A percentile compares a stretch with the other conserved stretches of the same genome.
These are phyloP conservation scores for Coenobita brevimanus DNA, from an alignment of 1,140 invertebrate genomes.

Conservation along the genomic window DNA sequence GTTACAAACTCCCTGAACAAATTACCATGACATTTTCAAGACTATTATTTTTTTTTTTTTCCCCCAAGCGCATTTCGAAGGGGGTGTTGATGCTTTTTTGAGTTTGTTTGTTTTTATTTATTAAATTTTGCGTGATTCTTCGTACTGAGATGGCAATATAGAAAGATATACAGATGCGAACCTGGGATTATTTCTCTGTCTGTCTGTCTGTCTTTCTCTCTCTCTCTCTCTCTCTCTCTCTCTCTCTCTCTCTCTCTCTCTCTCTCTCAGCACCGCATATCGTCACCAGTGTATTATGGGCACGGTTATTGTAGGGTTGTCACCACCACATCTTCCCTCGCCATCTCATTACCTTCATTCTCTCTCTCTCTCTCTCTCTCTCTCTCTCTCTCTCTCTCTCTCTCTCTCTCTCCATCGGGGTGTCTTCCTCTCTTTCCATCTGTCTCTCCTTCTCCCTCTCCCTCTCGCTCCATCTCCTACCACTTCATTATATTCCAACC, in stretches of 20 bases:
- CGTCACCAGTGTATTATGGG: not conserved
- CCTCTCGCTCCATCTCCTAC: not conserved
- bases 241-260: not conserved
- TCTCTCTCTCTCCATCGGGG: not conserved
- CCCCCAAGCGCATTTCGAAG: no score
- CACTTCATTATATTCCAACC: not conserved
- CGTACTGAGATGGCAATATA: not conserved
- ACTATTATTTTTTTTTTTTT: no score
- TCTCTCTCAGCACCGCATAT: not conserved
- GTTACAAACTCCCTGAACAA: no score
- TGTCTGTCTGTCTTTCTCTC: not conserved
- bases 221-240: not conserved
- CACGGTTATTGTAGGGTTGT: not conserved
- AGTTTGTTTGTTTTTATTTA: no score
- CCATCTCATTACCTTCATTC: not conserved
- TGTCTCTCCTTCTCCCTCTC: constrained; percentile 27
- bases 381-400: not conserved
- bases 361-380: constrained; percentile 22
- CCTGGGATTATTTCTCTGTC: not conserved
- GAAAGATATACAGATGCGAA: not conserved
- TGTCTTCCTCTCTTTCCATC: constrained; percentile 11
- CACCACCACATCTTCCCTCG: no score
- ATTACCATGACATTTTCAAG: no score
- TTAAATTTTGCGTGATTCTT: not conserved
- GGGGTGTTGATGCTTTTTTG: no score